Conservation (phyloP, 2,113 vertebrate species). For the Cnemophilus loriae region DNA sequence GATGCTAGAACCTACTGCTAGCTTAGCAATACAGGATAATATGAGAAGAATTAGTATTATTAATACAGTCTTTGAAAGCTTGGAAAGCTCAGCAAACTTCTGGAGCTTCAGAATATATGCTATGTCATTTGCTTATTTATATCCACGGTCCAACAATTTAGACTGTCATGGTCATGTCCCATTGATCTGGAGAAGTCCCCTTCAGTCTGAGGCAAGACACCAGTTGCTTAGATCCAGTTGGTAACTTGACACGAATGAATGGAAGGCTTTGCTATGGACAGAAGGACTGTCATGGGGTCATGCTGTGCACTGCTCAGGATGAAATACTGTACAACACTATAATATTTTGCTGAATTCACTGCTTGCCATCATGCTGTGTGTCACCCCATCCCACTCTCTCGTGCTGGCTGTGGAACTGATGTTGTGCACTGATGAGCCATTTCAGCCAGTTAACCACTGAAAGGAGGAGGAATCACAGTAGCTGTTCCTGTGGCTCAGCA, state of each 20-base stretch:
- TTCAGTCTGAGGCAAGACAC: neutral
- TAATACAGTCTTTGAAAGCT: neutral
- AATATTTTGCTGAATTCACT: neutral
- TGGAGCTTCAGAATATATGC: neutral
- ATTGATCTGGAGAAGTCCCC: neutral
- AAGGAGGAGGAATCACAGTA: neutral
- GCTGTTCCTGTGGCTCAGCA: neutral
- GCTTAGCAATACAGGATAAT: neutral
- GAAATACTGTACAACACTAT: neutral
- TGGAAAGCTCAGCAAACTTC: neutral
- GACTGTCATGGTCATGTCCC: neutral
- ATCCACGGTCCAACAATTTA: neutral
- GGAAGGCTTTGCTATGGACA: neutral
- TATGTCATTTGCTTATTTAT: neutral
- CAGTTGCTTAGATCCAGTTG: neutral
- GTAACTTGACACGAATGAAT: neutral
- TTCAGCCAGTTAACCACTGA: neutral
- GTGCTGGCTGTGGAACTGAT: rapidly evolving
- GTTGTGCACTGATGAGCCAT: neutral
- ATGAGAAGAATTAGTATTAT: neutral
- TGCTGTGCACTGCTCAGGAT: neutral
- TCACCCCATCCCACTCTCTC: rapidly evolving
- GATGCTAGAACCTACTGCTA: neutral
- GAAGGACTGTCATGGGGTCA: neutral
- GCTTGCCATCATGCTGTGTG: rapidly evolving